These are phyloP conservation scores for Cyphomyrus plagiostoma DNA, from an alignment of 2,113 vertebrate genomes.

Conservation along the genomic window DNA sequence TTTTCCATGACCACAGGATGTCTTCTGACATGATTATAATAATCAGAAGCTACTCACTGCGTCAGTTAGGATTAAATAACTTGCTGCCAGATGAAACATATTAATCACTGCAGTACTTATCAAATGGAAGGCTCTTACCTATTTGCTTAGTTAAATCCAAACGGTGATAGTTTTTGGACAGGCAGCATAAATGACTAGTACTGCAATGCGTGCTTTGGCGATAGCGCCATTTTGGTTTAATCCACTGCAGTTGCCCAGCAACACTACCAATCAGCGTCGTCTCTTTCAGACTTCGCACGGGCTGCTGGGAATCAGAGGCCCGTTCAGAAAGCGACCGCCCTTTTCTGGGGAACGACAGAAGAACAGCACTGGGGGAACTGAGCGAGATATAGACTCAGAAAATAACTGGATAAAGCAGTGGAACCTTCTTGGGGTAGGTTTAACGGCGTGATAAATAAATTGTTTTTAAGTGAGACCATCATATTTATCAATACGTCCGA, in stretches of 20 bases:
- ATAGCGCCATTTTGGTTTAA: conserved; percentile 12
- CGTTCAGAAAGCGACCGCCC: conserved; percentile 58
- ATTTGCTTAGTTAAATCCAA: neutral
- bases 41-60: neutral
- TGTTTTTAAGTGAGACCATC: neutral
- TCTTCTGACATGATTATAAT: neutral
- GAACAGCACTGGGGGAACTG: conserved; percentile 47
- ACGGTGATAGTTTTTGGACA: neutral
- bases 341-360: conserved; percentile 53
- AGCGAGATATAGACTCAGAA: conserved; percentile 33
- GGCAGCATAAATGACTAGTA: neutral
- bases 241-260: conserved; percentile 44
- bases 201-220: neutral
- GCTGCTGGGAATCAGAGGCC: conserved; percentile 63
- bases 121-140: neutral
- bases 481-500: conserved; percentile 33
- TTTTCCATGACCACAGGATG: neutral
- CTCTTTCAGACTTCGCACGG: conserved; percentile 36
- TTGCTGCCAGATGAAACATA: neutral
- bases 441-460: conserved; percentile 9
- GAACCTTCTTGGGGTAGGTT: conserved; percentile 46
- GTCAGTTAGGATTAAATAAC: neutral
- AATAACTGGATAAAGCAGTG: conserved; percentile 39
- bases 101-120: neutral
- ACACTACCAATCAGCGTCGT: conserved; percentile 48